phyloP scores from a whole-genome alignment of 2,113 vertebrate species.

The Gracilinanus agilis region DNA sequence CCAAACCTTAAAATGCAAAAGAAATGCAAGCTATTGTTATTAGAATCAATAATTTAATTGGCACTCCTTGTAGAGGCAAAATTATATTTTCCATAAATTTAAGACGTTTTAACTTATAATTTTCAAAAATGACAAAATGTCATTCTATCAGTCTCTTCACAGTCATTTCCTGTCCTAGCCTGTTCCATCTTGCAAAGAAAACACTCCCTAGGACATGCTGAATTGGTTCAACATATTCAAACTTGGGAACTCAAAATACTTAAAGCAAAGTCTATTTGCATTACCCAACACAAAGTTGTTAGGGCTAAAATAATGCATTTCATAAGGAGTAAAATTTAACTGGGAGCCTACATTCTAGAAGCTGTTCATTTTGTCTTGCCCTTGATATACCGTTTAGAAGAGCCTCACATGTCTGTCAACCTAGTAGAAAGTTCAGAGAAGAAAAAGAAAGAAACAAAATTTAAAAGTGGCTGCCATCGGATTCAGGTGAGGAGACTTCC shows the following conservation, averaged over 20 bases:
- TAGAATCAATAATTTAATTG: background rate
- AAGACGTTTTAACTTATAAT: conserved; percentile 48
- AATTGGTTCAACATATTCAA: conserved; percentile 65
- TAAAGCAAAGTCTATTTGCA: conserved; percentile 32
- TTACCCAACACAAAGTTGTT: conserved; percentile 54
- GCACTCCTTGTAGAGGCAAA: conserved; percentile 15
- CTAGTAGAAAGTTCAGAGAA: background rate
- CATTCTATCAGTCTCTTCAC: conserved; percentile 41
- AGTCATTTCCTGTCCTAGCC: conserved; percentile 78
- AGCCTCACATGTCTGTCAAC: background rate
- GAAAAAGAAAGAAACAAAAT: background rate
- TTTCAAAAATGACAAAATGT: conserved; percentile 70
- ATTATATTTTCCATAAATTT: conserved; percentile 1
- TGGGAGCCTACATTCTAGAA: background rate
- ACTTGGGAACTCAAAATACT: conserved; percentile 50
- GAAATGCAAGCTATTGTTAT: background rate
- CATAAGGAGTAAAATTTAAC: conserved; percentile 36
- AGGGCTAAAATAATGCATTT: conserved; percentile 49
- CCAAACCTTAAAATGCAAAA: background rate
- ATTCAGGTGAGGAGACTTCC: conserved; percentile 24
- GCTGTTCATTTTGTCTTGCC: fast-evolving
- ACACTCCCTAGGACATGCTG: conserved; percentile 67
- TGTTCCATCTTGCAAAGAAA: conserved; percentile 79
- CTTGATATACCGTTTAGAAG: background rate
- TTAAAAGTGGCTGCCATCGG: background rate